Evolutionary conservation across 2,888 invertebrate species (phyloP), one percentile per base, ranked within the genome.

Genomic region (Epirrhoe alternata): DNA sequence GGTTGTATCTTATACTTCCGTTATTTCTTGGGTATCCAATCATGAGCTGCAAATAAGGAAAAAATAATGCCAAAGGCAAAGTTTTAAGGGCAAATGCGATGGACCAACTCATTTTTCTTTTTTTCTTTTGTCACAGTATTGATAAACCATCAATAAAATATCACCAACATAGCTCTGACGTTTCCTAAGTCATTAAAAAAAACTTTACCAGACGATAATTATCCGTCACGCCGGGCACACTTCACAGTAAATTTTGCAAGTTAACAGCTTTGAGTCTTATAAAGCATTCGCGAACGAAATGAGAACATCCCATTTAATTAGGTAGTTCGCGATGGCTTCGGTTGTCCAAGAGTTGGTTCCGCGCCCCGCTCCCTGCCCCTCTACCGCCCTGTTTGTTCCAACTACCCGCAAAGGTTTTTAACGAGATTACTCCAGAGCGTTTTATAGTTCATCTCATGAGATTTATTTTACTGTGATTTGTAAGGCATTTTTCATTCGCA

Each of bases 361-460:
- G 67, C 76, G 68, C 68, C 69, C 8, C 56, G 52, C 16, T 33
- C 50, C 45, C 31, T 58, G 30, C 51, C 55, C 64, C 61, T 58
- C 54, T 10, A 61, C 31, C 54, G 51, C 57, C 64, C 49, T 55
- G 64, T 70, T 69, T 68, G 45, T 72, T 69, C 53, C 64, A 64
- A 70, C 89, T 90, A 90, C 85, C 86, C 88, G 84, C 87, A 84
- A 86, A 87, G 84, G 86, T 86, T 86, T 91, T 89, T 89, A 89
- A 91, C 88, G 87, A 87, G 87, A 90, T 90, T 88, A 87, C 86
- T 77, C 81, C 64, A 80, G 78, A 84, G 84, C 82, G 81, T 86
- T 89, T 91, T 90, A 90, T 88, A 89, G 90, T 88, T 87, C 86
- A 89, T 90, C 88, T 85, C 82, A 76, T 74, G 80, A 88, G 86